Evolutionary conservation across 92 coral and sea anemone genomes (phyloP), one percentile per base, ranked within the genome.

Genomic region (Meandrina meandrites): DNA sequence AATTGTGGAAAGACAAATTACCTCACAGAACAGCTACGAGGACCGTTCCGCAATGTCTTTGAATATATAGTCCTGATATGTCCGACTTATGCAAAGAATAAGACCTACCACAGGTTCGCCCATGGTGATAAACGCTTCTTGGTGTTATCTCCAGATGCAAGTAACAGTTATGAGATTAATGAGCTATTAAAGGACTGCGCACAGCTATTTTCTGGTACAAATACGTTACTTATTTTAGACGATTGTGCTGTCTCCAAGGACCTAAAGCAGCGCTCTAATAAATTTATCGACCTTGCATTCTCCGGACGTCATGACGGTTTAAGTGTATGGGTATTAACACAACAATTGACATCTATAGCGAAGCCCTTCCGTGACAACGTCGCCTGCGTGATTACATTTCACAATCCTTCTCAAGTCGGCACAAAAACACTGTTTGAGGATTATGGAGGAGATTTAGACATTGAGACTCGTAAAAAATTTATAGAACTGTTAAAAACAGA

Each of bases 371-470:
- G 90, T 0, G 87, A 88, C 12, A 89, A 89, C 24, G 85, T 86
- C 28, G 92, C 83, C 37, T 89, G 92, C 72, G 86, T 89, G n/a
- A 79, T 89, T 1, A 48, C 89, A 72, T 90, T 90, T 48, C 90
- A 86, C 64, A 90, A 86, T 75, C 92, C 92, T 21, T 86, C 89
- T 75, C 83, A 80, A 73, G 76, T 81, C 34, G 80, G 84, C 47
- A 54, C 89, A 47, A 86, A 90, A 81, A 90, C 92, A 34, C 84
- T 90, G 78, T 90, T 90, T 86, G 92, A 90, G 75, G 92, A 90
- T 74, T 90, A 90, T 80, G 92, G 91, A 11, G 88, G 88, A 12
- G 85, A 79, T 36, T 71, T 87, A 51, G 79, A 70, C 27, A 0
- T 76, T 27, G 91, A 83, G 62, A 64, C 57, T 37, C 84, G 88